A percentile compares a stretch with the other conserved stretches of the same genome.
These are phyloP conservation scores for Choristoneura rosaceana DNA, from an alignment of 2,888 invertebrate genomes.

Conservation along the genomic window DNA sequence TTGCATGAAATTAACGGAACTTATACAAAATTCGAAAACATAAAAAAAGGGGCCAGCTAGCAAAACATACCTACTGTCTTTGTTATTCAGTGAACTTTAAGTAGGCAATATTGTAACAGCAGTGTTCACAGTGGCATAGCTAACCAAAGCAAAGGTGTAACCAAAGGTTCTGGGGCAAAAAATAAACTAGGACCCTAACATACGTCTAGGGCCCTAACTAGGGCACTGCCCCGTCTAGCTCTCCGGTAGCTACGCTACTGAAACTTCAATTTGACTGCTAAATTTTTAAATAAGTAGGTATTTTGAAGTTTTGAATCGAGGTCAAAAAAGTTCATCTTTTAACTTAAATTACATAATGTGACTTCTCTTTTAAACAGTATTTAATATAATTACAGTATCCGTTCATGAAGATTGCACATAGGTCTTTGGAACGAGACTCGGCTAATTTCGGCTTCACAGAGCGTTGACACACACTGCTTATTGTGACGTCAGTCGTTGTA, in stretches of 20 bases:
- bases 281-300: neutral
- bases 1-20: neutral
- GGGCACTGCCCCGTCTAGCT: too few species aligned
- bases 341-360: neutral
- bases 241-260: too few species aligned
- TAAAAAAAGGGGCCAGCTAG: neutral
- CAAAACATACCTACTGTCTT: neutral
- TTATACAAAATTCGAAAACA: neutral
- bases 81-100: neutral
- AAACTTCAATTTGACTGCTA: neutral
- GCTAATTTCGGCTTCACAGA: neutral
- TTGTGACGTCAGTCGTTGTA: too few species aligned
- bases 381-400: neutral
- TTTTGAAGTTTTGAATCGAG: neutral
- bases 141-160: too few species aligned
- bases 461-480: too few species aligned
- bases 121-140: too few species aligned
- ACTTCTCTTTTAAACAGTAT: slow-evolving; percentile 1
- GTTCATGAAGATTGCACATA: too few species aligned
- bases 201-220: too few species aligned
- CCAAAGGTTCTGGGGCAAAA: too few species aligned
- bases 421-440: neutral
- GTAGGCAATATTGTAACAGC: neutral
- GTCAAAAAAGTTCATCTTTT: neutral
- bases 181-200: too few species aligned